phyloP scores from a whole-genome alignment of 2,888 invertebrate genomes.

The Periphyllus acericola region DNA sequence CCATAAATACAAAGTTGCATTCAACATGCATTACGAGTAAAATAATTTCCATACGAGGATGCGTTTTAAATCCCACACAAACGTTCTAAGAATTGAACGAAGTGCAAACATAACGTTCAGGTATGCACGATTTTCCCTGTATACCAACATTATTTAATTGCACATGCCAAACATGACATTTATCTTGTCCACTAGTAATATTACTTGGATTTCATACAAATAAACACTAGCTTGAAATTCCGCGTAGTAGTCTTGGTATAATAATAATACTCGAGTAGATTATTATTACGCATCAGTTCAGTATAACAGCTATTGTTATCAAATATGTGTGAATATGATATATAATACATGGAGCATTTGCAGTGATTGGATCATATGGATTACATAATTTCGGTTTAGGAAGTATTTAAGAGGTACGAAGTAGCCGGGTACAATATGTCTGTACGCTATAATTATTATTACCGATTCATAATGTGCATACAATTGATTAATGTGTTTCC shows the following conservation, averaged over 20 bases:
- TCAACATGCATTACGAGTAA: neutral
- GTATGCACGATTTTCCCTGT: conserved; percentile 20
- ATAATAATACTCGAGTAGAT: too few species aligned
- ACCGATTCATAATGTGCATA: too few species aligned
- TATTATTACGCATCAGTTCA: neutral
- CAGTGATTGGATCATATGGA: too few species aligned
- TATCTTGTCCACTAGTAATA: neutral
- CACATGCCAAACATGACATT: neutral
- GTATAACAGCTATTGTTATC: neutral
- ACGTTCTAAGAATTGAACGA: conserved; percentile 15
- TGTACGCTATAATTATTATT: too few species aligned
- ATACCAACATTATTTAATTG: neutral
- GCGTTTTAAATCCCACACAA: conserved; percentile 17
- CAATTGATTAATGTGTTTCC: too few species aligned
- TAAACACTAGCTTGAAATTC: neutral
- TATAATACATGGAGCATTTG: neutral
- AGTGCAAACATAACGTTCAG: neutral
- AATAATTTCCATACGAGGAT: conserved; percentile 6
- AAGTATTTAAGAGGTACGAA: too few species aligned
- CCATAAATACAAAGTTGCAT: too few species aligned
- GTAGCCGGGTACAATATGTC: too few species aligned
- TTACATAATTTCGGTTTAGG: too few species aligned
- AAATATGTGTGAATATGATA: too few species aligned
- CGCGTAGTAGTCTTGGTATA: neutral
- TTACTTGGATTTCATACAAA: neutral